A percentile compares a stretch with the other conserved stretches of the same genome.
Conservation (phyloP, 2,888 invertebrate species). For the Orgyia antiqua region DNA sequence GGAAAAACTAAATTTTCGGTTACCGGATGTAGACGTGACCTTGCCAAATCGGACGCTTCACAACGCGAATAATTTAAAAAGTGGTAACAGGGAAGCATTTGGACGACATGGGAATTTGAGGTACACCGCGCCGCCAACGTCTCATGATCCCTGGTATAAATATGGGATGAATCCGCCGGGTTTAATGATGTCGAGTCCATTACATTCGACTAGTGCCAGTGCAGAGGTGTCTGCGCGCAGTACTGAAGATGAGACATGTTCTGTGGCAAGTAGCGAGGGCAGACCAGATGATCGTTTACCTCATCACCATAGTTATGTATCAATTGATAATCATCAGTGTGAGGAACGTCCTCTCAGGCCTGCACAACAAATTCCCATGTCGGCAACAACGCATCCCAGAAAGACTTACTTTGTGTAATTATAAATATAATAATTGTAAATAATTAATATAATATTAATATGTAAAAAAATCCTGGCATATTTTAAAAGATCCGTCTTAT, state of each 20-base stretch:
- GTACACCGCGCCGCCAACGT: constrained; percentile 73
- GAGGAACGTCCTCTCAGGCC: constrained; percentile 72
- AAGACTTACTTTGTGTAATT: constrained; percentile 77
- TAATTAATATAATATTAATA: constrained; percentile 22
- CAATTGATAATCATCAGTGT: constrained; percentile 73
- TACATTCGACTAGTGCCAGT: constrained; percentile 77
- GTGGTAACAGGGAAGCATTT: constrained; percentile 66
- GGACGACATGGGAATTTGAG: constrained; percentile 71
- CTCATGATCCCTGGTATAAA: constrained; percentile 75
- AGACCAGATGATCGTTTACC: constrained; percentile 72
- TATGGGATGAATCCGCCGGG: constrained; percentile 72
- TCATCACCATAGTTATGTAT: constrained; percentile 78
- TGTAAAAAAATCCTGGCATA: constrained; percentile 14
- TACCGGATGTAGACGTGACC: constrained; percentile 85
- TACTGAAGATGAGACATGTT: constrained; percentile 81
- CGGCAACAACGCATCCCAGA: constrained; percentile 65
- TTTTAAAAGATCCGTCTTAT: constrained; percentile 18
- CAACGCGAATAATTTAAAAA: constrained; percentile 69
- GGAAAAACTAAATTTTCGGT: constrained; percentile 90
- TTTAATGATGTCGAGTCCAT: constrained; percentile 79
- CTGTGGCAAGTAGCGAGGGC: constrained; percentile 76
- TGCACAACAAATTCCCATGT: constrained; percentile 69
- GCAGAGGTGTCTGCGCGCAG: constrained; percentile 80
- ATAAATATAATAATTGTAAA: constrained; percentile 32
- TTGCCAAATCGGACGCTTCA: constrained; percentile 78